Conservation (phyloP, 2,888 invertebrate species). For the Phymatocera aterrima region DNA sequence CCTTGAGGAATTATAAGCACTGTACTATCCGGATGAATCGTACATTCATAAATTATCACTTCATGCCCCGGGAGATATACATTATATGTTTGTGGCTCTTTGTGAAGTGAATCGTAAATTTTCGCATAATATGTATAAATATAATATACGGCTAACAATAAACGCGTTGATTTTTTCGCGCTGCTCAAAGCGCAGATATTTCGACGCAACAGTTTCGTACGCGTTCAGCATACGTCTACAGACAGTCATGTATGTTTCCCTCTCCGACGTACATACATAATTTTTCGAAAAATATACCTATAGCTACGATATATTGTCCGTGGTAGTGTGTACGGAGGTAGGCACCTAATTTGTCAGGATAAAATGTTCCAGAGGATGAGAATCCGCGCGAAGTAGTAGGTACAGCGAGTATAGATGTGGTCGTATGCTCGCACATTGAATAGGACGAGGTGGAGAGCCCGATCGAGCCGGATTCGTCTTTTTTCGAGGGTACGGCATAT, state of each 20-base stretch:
- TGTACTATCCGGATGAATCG: constrained; percentile 29
- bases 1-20: constrained; percentile 28
- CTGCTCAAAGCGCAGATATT: neutral
- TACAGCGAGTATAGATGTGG: neutral
- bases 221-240: too few species aligned
- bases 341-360: constrained; percentile 11
- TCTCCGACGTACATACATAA: too few species aligned
- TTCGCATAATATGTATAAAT: neutral
- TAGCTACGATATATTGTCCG: neutral
- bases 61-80: neutral
- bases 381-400: constrained; percentile 7
- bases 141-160: constrained; percentile 7
- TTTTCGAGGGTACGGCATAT: neutral
- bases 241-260: too few species aligned
- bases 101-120: constrained; percentile 10
- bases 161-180: constrained; percentile 20
- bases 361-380: neutral
- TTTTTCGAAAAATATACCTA: too few species aligned
- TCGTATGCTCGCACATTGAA: neutral
- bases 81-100: too few species aligned
- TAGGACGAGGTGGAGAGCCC: constrained; percentile 2
- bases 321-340: neutral
- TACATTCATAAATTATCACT: constrained; percentile 42
- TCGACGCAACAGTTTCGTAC: too few species aligned
- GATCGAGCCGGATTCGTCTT: constrained; percentile 31